Evolutionary conservation across 2,888 invertebrate species (phyloP), one percentile per base, ranked within the genome.

Genomic region (Heteropelma amictum): DNA sequence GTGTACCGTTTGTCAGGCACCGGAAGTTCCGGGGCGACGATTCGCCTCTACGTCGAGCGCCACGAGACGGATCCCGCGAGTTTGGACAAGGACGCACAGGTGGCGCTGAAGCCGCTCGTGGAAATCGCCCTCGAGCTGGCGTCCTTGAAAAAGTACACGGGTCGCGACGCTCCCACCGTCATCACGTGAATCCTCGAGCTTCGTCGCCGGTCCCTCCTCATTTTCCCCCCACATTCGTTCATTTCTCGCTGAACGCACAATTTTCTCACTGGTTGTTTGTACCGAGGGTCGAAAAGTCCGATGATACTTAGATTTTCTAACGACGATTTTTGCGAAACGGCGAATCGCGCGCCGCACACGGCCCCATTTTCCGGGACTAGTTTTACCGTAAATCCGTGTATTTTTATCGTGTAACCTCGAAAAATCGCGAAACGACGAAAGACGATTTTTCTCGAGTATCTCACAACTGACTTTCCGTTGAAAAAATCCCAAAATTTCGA

Each of bases 1-100:
- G 95, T 99, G 74, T 93, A 96, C 90, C 93, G 99, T 45, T 92
- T 99, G 74, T 98, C 98, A 85, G 99, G 99, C 17, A 99, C 99
- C 0, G 99, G 99, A 77, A 98, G 98, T 87, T 95, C 96, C 38
- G 99, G 99, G 0, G 99, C 99, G 21, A 99, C 99, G 1, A 96
- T 99, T 83, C 93, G 99, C 51, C 88, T 99, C 61, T 99, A 99
- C 90, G 94, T 98, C 76, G 99, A 98, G 89, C 96, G 97, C 78
- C 98, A 97, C 89, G 97, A 98, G 84, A 92, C 92, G 21, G 93
- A 93, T 77, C 79, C 85, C 2, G 76, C 80, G 17, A 85, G 83
- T 61, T 88, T 83, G 63, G 76, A 76, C 7, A 83, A 84, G 79
- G 86, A 87, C 76, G 85, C 89, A 38, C 87, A 93, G 90, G 90